Evolutionary conservation across 2,797 vertebrate species (phyloP).

Genomic region (Limnodromus scolopaceus): DNA sequence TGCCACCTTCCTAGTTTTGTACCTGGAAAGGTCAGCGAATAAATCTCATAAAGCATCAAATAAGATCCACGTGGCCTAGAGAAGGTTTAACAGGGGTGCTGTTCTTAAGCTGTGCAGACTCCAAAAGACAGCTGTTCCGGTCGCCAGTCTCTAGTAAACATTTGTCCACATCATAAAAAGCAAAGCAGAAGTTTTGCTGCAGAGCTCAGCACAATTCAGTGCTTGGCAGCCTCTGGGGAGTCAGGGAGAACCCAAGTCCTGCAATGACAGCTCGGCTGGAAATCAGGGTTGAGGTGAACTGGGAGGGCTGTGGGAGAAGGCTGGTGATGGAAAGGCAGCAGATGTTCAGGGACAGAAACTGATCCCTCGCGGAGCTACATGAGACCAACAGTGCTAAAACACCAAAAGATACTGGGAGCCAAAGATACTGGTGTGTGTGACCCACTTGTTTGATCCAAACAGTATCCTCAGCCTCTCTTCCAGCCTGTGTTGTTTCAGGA

Average conservation of each 20-base stretch:
- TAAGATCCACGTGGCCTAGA: not conserved
- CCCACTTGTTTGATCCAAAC: not conserved
- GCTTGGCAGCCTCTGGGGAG: not conserved
- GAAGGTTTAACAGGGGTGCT: not conserved
- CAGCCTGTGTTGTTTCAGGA: not conserved
- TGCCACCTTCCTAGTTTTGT: not conserved
- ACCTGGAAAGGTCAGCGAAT: conserved; percentile 44
- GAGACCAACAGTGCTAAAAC: not conserved
- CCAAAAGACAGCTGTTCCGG: not conserved
- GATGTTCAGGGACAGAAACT: not conserved
- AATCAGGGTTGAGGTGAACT: not conserved
- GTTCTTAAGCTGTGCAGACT: not conserved
- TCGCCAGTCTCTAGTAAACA: not conserved
- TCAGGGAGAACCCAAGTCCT: not conserved
- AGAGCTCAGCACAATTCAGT: not conserved
- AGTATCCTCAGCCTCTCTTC: not conserved
- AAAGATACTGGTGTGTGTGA: not conserved
- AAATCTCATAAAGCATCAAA: conserved; percentile 24
- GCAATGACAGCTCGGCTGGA: not conserved
- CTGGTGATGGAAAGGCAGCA: not conserved
- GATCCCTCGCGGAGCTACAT: accelerated
- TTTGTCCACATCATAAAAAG: not conserved
- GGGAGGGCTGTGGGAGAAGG: not conserved
- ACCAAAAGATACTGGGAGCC: not conserved
- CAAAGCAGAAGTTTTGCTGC: not conserved